Evolutionary conservation across 2,797 vertebrate species (phyloP), one percentile per base, ranked within the genome.

Genomic region (Mormyrus proboscirostris): DNA sequence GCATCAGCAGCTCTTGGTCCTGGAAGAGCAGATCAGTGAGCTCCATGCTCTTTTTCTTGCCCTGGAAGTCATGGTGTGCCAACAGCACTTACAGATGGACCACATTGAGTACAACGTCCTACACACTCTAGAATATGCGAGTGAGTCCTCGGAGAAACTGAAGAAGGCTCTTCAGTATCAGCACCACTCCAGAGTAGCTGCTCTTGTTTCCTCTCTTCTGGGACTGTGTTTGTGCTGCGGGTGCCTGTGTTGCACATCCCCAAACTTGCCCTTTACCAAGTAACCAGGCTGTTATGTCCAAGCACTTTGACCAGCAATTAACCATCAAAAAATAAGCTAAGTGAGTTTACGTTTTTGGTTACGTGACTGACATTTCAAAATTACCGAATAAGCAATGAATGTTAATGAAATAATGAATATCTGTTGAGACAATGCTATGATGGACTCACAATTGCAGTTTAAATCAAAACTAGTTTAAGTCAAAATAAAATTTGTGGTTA

Each of bases 101-200:
- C 94, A 90, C 90, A 92, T 95, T 59, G 94, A 95, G 91, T 93
- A 88, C 19, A 92, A 94, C 0, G 91, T 95, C 84, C 90, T 94
- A 53, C 90, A 88, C 10, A 92, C 94, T 8, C 90, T 92, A 0
- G 94, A 95, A 89, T 94, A 93, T 4, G 87, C 90, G 0, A 90
- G 92, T 0, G 93, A 94, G 62, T 91, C 90, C 0, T 73, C 92
- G 0, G 53, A 92, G 0, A 91, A 92, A 16, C 91, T 93, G 86
- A 95, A 95, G 92, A 95, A 92, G 90, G 93, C 95, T 0, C 8
- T 92, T 44, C 90, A 88, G n/a, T 95, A 88, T 33, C 91, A 91
- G 92, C 90, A 88, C 38, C 92, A 92, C 0, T 95, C 94, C 0
- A 82, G 92, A n/a, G 62, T 94, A 62, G 92, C 93, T 0, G 89